These are phyloP conservation scores for Sandelia bainsii DNA, from an alignment of 2,797 vertebrate genomes.

Conservation along the genomic window DNA sequence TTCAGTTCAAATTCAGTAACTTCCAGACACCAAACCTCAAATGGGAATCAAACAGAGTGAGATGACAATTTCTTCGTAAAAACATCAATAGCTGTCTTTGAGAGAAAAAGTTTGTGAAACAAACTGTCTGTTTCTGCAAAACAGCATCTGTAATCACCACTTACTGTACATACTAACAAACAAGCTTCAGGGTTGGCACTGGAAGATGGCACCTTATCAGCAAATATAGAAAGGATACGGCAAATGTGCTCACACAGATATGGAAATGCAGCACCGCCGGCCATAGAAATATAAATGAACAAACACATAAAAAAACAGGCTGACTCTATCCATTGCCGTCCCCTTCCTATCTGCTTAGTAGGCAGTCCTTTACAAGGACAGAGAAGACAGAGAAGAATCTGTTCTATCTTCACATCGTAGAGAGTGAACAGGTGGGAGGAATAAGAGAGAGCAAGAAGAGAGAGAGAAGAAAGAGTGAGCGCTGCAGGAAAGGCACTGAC, in stretches of 20 bases:
- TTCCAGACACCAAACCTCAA: constrained; percentile 36
- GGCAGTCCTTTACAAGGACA: constrained; percentile 59
- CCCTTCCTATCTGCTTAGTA: constrained; percentile 50
- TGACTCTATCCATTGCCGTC: constrained; percentile 30
- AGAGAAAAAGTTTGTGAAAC: constrained; percentile 43
- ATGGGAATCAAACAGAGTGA: constrained; percentile 32
- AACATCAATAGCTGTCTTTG: constrained; percentile 49
- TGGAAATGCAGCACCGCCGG: background rate
- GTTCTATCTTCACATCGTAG: constrained; percentile 49
- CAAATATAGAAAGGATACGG: constrained; percentile 10
- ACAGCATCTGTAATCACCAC: constrained; percentile 41
- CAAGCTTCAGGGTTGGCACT: constrained; percentile 21
- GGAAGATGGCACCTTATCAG: constrained; percentile 17
- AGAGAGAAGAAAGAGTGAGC: constrained; percentile 66
- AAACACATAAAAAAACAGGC: background rate
- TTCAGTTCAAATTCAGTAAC: constrained; percentile 17
- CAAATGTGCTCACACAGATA: background rate
- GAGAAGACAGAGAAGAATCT: constrained; percentile 55
- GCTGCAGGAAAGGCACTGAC: constrained; percentile 68
- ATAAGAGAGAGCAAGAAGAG: constrained; percentile 54
- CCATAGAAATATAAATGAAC: background rate
- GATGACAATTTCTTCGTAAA: constrained; percentile 20
- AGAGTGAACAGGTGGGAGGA: constrained; percentile 68
- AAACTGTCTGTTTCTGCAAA: constrained; percentile 42
- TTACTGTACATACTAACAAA: constrained; percentile 25